Evolutionary conservation across 2,888 invertebrate species (phyloP).

Genomic region (Eupithecia inturbata): DNA sequence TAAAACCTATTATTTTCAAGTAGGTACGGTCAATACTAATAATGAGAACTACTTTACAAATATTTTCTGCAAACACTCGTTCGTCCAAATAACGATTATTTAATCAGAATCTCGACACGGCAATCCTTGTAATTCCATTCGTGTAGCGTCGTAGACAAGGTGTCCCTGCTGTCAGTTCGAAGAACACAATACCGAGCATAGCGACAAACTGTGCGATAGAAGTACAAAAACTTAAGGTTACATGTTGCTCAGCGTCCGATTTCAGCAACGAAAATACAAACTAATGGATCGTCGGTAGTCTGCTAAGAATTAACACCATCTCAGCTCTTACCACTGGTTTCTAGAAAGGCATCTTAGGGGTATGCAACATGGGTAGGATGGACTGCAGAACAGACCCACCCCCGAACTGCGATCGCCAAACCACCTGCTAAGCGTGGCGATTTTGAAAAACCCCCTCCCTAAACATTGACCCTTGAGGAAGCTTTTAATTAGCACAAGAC

Average conservation of each 20-base stretch:
- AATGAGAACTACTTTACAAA: neutral
- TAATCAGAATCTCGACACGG: constrained; percentile 23
- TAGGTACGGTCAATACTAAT: too few species aligned
- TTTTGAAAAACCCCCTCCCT: neutral
- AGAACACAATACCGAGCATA: constrained; percentile 8
- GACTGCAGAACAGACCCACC: neutral
- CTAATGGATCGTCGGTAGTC: neutral
- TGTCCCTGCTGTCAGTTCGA: constrained; percentile 15
- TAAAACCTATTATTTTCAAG: too few species aligned
- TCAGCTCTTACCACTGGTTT: neutral
- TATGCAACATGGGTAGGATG: too few species aligned
- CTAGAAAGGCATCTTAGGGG: neutral
- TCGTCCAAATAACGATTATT: constrained; percentile 13
- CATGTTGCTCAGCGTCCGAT: neutral
- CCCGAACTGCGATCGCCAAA: neutral
- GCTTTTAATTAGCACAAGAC: too few species aligned
- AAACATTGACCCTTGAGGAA: too few species aligned
- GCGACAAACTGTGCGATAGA: constrained; percentile 16
- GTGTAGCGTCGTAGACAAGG: constrained; percentile 23
- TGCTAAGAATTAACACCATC: neutral
- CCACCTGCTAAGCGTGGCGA: neutral
- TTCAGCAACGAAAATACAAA: neutral
- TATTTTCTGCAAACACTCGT: neutral
- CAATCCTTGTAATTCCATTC: constrained; percentile 33
- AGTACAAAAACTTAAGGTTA: neutral